Conservation (phyloP, 2,113 vertebrate genomes). For the Syrrhaptes paradoxus region DNA sequence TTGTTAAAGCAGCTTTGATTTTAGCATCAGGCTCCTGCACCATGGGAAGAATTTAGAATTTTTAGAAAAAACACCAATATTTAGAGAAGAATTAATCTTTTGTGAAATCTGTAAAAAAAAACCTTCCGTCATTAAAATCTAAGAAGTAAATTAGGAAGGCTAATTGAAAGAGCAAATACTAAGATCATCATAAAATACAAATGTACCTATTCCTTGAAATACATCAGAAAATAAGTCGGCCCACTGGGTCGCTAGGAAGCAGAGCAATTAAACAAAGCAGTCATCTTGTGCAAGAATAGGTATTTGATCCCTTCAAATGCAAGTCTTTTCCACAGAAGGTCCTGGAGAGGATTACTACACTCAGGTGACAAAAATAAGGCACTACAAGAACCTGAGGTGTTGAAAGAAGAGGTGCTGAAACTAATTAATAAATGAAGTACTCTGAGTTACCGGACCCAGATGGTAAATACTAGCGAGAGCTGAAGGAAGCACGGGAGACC, state of each 20-base stretch:
- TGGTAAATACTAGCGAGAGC: not conserved
- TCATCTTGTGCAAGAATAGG: not conserved
- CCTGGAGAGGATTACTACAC: not conserved
- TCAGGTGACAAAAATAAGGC: not conserved
- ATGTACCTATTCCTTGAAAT: not conserved
- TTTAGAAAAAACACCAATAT: not conserved
- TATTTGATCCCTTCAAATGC: not conserved
- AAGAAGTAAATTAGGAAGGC: not conserved
- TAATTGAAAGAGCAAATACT: not conserved
- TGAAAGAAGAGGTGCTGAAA: slow-evolving; percentile 7
- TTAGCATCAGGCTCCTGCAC: not conserved
- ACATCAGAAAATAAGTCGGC: not conserved
- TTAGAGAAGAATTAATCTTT: not conserved
- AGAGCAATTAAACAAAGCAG: not conserved
- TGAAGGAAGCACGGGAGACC: not conserved
- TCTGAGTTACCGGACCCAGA: not conserved
- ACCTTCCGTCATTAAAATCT: not conserved
- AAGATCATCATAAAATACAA: not conserved
- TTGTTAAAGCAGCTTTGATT: not conserved
- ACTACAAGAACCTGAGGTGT: not conserved
- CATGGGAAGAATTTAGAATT: not conserved
- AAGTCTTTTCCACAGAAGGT: not conserved
- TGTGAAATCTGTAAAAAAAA: not conserved
- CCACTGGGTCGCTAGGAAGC: not conserved
- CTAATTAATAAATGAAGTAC: not conserved